Evolutionary conservation across 2,888 invertebrate species (phyloP).

Genomic region (Agonopterix heracliana): DNA sequence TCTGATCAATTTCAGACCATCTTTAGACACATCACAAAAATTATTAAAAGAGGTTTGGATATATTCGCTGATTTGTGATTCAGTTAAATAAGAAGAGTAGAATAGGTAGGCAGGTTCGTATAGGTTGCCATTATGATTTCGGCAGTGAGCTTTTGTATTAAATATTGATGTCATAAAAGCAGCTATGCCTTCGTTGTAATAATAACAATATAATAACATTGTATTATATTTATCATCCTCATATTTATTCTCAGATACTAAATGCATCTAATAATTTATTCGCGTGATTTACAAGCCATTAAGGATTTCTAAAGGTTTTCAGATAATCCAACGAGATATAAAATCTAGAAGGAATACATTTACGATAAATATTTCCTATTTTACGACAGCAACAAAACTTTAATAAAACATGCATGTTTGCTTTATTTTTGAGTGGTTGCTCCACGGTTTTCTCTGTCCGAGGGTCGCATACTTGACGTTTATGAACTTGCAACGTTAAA

Average conservation of each 20-base stretch:
- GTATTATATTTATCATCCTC: constrained; percentile 44
- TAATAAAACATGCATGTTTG: constrained; percentile 28
- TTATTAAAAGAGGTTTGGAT: no score
- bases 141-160: no score
- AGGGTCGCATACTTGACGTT: constrained; percentile 22
- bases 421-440: constrained; percentile 35
- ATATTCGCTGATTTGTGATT: no score
- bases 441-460: constrained; percentile 20
- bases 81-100: no score
- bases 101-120: no score
- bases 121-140: no score
- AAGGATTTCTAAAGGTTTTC: constrained; percentile 48
- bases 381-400: constrained; percentile 48
- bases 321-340: constrained; percentile 50
- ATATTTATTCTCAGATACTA: constrained; percentile 37
- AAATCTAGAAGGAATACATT: constrained; percentile 51
- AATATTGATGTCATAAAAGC: no score
- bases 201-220: constrained; percentile 27
- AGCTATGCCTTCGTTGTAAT: no score
- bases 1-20: no score
- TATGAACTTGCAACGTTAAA: constrained; percentile 24
- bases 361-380: constrained; percentile 53
- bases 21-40: no score
- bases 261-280: constrained; percentile 56
- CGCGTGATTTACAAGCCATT: constrained; percentile 59